phyloP scores from a whole-genome alignment of 2,797 vertebrate genomes.

The Odontamblyopus rebecca region DNA sequence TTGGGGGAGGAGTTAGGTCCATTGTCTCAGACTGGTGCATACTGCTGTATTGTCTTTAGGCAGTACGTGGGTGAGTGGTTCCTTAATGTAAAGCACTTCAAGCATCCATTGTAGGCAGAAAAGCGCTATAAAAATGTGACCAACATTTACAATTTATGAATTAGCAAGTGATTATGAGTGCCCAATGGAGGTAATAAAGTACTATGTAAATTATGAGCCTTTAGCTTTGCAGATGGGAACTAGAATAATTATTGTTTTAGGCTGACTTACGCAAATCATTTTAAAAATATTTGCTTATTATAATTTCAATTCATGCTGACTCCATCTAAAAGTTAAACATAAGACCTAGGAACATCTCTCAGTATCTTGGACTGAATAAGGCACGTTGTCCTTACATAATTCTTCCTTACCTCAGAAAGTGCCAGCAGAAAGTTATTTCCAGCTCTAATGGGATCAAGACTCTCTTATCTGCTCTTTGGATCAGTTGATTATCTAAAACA shows the following conservation, averaged over 20 bases:
- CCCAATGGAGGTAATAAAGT: too few relatives aligned
- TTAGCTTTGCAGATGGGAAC: not conserved
- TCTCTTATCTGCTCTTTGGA: conserved; percentile 75
- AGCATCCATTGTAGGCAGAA: too few relatives aligned
- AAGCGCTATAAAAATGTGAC: too few relatives aligned
- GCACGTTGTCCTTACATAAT: conserved; percentile 26
- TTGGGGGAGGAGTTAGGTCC: too few relatives aligned
- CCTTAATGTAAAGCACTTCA: too few relatives aligned
- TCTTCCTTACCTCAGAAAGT: conserved; percentile 52
- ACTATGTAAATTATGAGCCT: too few relatives aligned
- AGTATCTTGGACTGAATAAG: conserved; percentile 6
- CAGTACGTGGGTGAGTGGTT: too few relatives aligned
- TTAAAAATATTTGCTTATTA: not conserved
- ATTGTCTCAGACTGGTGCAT: too few relatives aligned
- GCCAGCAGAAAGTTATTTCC: conserved; percentile 69
- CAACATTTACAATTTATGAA: too few relatives aligned
- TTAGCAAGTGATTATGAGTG: too few relatives aligned
- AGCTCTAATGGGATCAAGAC: conserved; percentile 73
- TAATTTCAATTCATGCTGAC: not conserved
- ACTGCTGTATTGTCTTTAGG: too few relatives aligned
- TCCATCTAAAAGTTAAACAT: not conserved
- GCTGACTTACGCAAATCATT: too few relatives aligned
- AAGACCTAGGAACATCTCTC: not conserved
- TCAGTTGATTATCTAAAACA: conserved; percentile 78
- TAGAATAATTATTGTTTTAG: not conserved